phyloP scores from a whole-genome alignment of 1,140 invertebrate species.

The Halictus rubicundus region DNA sequence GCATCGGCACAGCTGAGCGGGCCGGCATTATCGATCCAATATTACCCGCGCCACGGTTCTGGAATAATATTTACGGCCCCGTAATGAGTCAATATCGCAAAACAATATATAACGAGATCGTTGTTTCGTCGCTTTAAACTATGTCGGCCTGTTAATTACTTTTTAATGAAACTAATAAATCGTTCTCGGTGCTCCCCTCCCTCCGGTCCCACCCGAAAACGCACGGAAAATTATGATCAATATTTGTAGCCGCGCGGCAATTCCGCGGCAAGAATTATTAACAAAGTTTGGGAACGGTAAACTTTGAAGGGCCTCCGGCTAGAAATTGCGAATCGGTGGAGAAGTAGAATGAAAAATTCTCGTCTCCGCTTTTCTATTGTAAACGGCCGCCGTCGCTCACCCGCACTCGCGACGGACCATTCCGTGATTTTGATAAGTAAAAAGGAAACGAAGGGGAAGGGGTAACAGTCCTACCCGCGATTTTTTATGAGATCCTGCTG shows the following conservation, averaged over 20 bases:
- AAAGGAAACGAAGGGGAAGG: neutral
- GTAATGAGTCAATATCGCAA: constrained; percentile 31
- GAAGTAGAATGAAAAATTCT: no score
- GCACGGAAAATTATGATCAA: constrained; percentile 1
- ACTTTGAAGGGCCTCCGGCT: neutral
- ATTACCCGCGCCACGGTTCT: neutral
- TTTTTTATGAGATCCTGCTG: neutral
- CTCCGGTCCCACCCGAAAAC: neutral
- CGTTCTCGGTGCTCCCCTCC: no score
- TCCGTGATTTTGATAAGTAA: neutral
- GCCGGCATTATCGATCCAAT: constrained; percentile 25
- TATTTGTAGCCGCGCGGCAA: neutral
- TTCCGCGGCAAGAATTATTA: neutral
- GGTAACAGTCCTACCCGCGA: neutral
- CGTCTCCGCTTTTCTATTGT: neutral
- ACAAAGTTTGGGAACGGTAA: constrained; percentile 4
- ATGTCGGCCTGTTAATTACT: constrained; percentile 16
- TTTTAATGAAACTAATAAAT: constrained; percentile 32
- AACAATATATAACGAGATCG: constrained; percentile 22
- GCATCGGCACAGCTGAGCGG: neutral
- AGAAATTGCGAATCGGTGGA: no score
- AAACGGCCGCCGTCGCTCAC: no score
- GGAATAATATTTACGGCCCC: constrained; percentile 39
- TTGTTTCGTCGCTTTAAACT: neutral
- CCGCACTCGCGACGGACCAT: neutral